Evolutionary conservation across 2,888 invertebrate species (phyloP), one percentile per base, ranked within the genome.

Genomic region (Tillus elongatus): DNA sequence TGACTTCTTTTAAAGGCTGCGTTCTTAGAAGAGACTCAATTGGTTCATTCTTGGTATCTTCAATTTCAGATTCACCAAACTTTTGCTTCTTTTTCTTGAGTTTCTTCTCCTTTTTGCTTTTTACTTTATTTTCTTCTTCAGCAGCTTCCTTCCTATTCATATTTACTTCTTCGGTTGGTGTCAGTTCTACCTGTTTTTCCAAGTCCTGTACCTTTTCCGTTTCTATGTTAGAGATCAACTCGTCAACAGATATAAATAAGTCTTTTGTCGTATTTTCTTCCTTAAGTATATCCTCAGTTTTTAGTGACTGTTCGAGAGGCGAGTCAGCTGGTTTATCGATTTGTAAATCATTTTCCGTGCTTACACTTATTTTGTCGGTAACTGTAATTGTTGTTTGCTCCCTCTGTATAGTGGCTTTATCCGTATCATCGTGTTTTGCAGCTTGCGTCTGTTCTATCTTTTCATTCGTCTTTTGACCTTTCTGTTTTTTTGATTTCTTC

Each of bases 401-500:
- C 31, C 36, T 29, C 24, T 14, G 30, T 16, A 4, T 26, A 36
- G 8, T 24, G 8, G 24, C n/a, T n/a, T n/a, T 24, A 8, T 24
- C 24, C 24, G n/a, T n/a, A n/a, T n/a, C n/a, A n/a, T n/a, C n/a
- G n/a, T n/a, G n/a, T n/a, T n/a, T n/a, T n/a, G n/a, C n/a, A n/a
- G n/a, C n/a, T n/a, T n/a, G n/a, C n/a, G n/a, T n/a, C n/a, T n/a
- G n/a, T n/a, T n/a, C 13, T 10, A 9, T 10, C 9, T 32, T 10
- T 14, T 13, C 36, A 32, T 15, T 13, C 29, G 33, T 36, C 10
- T 42, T 36, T 16, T 35, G 27, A 3, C 40, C 31, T 28, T 35
- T 52, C 45, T 41, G 51, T 33, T 41, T 51, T 36, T 44, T 53
- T 40, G 32, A 46, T 49, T 44, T 41, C 29, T 13, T 8, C 13